Evolutionary conservation across 2,888 invertebrate genomes (phyloP), one percentile per base, ranked within the genome.

Genomic region (Blastobasis lacticolella): DNA sequence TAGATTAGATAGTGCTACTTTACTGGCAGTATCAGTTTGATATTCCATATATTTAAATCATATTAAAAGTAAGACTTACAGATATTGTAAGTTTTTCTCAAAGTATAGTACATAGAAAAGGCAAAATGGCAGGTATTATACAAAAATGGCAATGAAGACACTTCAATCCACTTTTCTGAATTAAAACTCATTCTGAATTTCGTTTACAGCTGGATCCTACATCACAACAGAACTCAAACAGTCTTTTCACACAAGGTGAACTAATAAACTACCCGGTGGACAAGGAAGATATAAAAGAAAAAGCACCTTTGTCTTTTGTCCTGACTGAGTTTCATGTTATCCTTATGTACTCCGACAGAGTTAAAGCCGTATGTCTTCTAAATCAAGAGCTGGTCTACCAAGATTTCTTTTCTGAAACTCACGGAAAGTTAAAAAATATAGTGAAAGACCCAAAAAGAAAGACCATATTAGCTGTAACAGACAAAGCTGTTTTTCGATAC

Each of bases 321-420:
- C 83, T 97, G 49, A 97, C 97, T 0, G 94, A 97, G 77, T 98
- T 97, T 81, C 98, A 98, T 78, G 93, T 94, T 0, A 78, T 98
- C 3, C 86, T 97, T 8, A 92, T 97, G 60, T 97, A 94, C 75
- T 84, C 91, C 0, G 95, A 97, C 75, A 92, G 93, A 57, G 92
- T 97, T 1, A 94, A 94, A 74, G 96, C 94, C 0, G 90, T 97
- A 42, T 97, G 95, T 53, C 81, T 95, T 5, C 85, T 98, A 7
- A 97, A 95, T 80, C 93, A 96, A 63, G 94, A 96, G 69, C 78
- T 95, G 7, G 93, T 97, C 10, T 95, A 94, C 74, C 95, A 97
- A 79, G 97, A 98, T 62, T 89, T 92, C 55, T 95, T 93, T 67
- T 92, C 93, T 41, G 95, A 95, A 88, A 90, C 91, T 5, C 92